Evolutionary conservation across 2,797 vertebrate genomes (phyloP), one percentile per base, ranked within the genome.

Genomic region (Tokudaia tokunoshimensis): DNA sequence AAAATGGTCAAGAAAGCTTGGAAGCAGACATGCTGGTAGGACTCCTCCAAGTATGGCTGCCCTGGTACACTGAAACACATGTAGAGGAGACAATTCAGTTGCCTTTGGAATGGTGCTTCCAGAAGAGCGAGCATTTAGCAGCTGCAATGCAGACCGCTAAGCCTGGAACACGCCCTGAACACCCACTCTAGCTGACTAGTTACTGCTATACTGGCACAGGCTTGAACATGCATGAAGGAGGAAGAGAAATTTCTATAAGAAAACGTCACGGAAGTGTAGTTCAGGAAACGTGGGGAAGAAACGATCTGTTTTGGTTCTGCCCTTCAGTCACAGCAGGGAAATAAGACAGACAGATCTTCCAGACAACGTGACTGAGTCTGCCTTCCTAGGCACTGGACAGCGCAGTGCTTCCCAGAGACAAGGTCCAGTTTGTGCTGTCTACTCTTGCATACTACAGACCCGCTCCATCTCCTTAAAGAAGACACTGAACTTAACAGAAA

Each of bases 11-110:
- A 98, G 93, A 99, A 99, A 92, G 99, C 98, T 89, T 98, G 98
- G 97, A 99, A 99, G 98, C 99, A 99, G 70, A 98, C 81, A 90
- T 78, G 99, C 98, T 99, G 99, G 97, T 99, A 99, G 24, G 98
- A 96, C 61, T 99, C 99, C 76, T 99, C 99, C 98, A 99, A 96
- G 96, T 99, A 98, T 0, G 99, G 98, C 97, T 99, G 99, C 65
- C 99, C 99, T 50, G 99, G 99, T 67, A 99, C 98, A 96, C 99
- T 99, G 41, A 87, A 98, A 97, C 34, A 50, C 67, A 94, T 47
- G 87, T 1, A 94, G 47, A 44, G 74, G 76, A 47, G 91, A 50
- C 63, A 81, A 91, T 14, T 84, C n/a, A 31, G 59, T 57, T 17
- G n/a, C 57, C 47, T 91, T 41, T 75, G 34, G 91, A 87, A 57